phyloP scores from a whole-genome alignment of 2,113 vertebrate species.

The Pseudois nayaur region DNA sequence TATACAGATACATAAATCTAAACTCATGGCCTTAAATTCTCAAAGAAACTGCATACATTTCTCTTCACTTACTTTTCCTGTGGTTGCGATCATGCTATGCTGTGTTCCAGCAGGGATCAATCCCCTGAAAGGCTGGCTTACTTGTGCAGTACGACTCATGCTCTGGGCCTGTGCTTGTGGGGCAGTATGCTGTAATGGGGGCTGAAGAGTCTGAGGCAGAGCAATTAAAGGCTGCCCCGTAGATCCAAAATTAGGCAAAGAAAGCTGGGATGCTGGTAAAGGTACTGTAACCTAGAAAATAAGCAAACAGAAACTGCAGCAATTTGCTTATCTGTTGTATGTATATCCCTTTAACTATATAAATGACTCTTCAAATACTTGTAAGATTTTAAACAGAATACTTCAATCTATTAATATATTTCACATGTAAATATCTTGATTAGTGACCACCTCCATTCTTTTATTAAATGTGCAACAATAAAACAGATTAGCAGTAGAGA shows the following conservation, averaged over 20 bases:
- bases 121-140: constrained; percentile 91
- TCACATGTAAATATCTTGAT: neutral
- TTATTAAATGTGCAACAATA: neutral
- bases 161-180: constrained; percentile 91
- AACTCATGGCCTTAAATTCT: neutral
- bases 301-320: constrained; percentile 46
- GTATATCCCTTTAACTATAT: neutral
- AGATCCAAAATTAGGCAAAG: constrained; percentile 94
- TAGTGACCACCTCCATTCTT: neutral
- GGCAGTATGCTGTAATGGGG: constrained; percentile 86
- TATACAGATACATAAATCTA: neutral
- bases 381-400: neutral
- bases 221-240: constrained; percentile 95
- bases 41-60: neutral
- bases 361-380: neutral
- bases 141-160: constrained; percentile 89
- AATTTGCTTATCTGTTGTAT: neutral
- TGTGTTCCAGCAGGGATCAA: constrained; percentile 91
- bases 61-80: constrained; percentile 88
- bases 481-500: neutral
- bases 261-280: constrained; percentile 93
- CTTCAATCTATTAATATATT: neutral
- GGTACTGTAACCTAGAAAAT: constrained; percentile 89
- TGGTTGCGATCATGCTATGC: constrained; percentile 91
- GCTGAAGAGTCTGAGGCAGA: constrained; percentile 89